A percentile compares a stretch with the other conserved stretches of the same genome.
Evolutionary conservation across 2,797 vertebrate species (phyloP).

Genomic region (Rhabdophis nuchalis): DNA sequence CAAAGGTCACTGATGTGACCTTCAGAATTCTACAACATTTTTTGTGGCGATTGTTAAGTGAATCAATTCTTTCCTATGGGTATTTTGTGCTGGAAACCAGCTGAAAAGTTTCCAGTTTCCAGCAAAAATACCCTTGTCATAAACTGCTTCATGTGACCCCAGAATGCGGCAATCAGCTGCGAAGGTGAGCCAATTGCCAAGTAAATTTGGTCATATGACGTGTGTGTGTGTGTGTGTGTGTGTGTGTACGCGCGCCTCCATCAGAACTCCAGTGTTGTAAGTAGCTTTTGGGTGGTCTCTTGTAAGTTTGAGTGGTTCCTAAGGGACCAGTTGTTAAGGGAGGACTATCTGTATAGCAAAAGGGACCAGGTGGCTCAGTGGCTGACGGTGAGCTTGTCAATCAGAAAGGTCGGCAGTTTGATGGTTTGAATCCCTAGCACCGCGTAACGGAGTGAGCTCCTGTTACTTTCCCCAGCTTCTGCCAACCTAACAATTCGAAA

Average conservation of each 20-base stretch:
- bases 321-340: background rate
- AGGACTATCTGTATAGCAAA: background rate
- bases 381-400: too few species aligned
- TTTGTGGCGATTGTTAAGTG: background rate
- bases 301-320: background rate
- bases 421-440: too few species aligned
- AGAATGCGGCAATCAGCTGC: background rate
- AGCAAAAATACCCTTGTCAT: background rate
- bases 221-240: too few species aligned
- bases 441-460: too few species aligned
- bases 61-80: background rate
- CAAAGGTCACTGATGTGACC: background rate
- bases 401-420: too few species aligned
- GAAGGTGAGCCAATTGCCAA: background rate
- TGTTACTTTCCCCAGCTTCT: too few species aligned
- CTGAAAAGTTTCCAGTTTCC: background rate
- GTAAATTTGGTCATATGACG: background rate
- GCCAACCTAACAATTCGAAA: too few species aligned
- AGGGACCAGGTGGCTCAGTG: too few species aligned
- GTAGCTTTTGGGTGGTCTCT: background rate
- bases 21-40: background rate
- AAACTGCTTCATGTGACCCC: background rate
- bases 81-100: background rate
- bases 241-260: fast-evolving
- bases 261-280: background rate